Base-by-base conservation (phyloP, 1,140 invertebrate species). In the Ceratina calcarata region DNA sequence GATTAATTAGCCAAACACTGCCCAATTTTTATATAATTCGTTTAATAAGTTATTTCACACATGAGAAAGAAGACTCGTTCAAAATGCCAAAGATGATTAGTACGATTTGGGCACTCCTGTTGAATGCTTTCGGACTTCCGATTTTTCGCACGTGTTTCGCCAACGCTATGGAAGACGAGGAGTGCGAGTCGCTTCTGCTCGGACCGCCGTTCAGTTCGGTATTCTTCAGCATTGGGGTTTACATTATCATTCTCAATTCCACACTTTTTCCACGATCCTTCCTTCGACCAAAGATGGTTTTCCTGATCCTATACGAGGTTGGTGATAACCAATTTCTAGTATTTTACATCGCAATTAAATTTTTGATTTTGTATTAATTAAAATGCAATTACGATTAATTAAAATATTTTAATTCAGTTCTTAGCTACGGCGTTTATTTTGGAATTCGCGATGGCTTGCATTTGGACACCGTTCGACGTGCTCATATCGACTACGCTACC, bases 251-350 rank as follows among this genome's bases (percentile, higher is more conserved):
- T 20, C 22, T 78, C 10, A 86, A 83, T 53, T 70, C 83, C 0
- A 74, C 78, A 0, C 27, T 91, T 1, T 89, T 90, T 58, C 90
- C 90, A 2, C 51, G 77, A 27, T 81, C 71, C 4, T 90, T 90
- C 60, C 81, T 78, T 57, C 76, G 85, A 22, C 88, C 82, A 2
- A 79, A 70, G 58, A 24, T 76, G 49, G 24, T 60, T 7, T 57
- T 91, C 58, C 62, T 90, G 6, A 73, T 73, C n/a, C 13, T 89
- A 15, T 91, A 91, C 61, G 90, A 91, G 82, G 90, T 91, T 81
- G 86, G 74, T 37, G 7, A n/a, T 1, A 10, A 61, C 10, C 7
- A 27, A n/a, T 49, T 55, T 62, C 22, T 16, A 32, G 16, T 22
- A 45, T 10, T 45, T 45, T 15, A n/a, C 1, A n/a, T 13, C 13